Percentiles rank a stretch among this genome's conserved stretches.
These are phyloP conservation scores for Sebastolobus alascanus DNA, from an alignment of 2,797 vertebrate genomes.

Conservation along the genomic window DNA sequence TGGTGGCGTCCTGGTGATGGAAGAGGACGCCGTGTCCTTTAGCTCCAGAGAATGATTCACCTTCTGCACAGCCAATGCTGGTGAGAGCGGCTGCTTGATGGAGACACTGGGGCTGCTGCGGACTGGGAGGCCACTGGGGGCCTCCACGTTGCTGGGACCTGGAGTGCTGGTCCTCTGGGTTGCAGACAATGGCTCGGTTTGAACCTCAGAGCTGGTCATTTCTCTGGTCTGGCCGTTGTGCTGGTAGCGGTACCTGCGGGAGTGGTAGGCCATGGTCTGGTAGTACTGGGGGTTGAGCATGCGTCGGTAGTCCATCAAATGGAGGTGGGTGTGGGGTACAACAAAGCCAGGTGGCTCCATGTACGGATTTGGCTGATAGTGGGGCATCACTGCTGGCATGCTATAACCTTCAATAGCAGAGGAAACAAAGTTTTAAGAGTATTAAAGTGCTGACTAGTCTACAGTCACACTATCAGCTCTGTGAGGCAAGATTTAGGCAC, in stretches of 20 bases:
- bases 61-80: constrained; percentile 17
- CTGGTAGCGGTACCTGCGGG: constrained; percentile 83
- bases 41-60: constrained; percentile 1
- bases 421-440: not conserved
- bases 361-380: constrained; percentile 76
- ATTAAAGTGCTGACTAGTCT: not conserved
- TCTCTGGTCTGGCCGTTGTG: constrained; percentile 68
- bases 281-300: constrained; percentile 82
- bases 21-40: constrained; percentile 5
- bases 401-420: constrained; percentile 74
- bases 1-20: constrained; percentile 29
- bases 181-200: constrained; percentile 79
- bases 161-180: constrained; percentile 24
- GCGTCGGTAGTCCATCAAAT: constrained; percentile 85
- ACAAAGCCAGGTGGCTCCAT: constrained; percentile 83
- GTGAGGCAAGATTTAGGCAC: not conserved
- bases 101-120: not conserved
- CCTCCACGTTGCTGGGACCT: rapidly evolving
- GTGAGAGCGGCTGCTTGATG: not conserved
- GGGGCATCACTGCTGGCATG: constrained; percentile 77
- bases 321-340: constrained; percentile 82
- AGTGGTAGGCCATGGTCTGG: constrained; percentile 83
- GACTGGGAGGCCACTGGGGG: not conserved
- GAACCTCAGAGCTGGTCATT: constrained; percentile 83
- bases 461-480: not conserved